These are phyloP conservation scores for Eleginops maclovinus DNA, from an alignment of 2,113 vertebrate genomes.

Conservation along the genomic window DNA sequence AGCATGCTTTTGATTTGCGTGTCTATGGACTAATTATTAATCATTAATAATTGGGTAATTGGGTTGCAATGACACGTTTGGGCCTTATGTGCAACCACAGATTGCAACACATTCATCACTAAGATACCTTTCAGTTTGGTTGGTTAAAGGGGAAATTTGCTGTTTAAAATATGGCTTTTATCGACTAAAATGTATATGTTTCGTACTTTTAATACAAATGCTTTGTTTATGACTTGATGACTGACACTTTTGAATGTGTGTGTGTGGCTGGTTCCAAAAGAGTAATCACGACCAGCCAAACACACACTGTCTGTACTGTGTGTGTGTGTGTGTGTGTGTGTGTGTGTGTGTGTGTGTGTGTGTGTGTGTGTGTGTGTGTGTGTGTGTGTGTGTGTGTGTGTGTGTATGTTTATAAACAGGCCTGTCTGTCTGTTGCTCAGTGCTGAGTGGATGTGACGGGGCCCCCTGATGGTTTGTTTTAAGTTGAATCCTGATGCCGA, in stretches of 20 bases:
- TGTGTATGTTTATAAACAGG: conserved; percentile 78
- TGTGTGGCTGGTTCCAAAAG: conserved; percentile 48
- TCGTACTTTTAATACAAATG: neutral
- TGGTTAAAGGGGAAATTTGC: neutral
- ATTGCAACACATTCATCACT: neutral
- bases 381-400: conserved; percentile 50
- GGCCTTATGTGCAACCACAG: neutral
- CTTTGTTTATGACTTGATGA: conserved; percentile 26
- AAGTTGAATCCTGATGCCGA: conserved; percentile 72
- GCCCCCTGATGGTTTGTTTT: conserved; percentile 81
- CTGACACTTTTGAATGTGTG: conserved; percentile 14
- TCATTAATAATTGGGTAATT: conserved; percentile 41
- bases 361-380: conserved; percentile 36
- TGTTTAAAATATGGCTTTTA: neutral
- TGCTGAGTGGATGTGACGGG: conserved; percentile 78
- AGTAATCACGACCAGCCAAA: conserved; percentile 68
- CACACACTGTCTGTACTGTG: conserved; percentile 55
- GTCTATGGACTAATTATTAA: conserved; percentile 43
- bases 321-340: conserved; percentile 30
- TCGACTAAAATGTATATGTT: neutral
- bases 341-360: conserved; percentile 23
- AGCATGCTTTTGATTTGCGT: conserved; percentile 52
- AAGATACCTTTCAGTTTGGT: neutral
- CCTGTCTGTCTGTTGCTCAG: conserved; percentile 72
- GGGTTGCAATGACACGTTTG: conserved; percentile 19